Percentiles rank a stretch among this genome's conserved stretches.
Evolutionary conservation across 2,888 invertebrate species (phyloP).

Genomic region (Xanthia icteritia): DNA sequence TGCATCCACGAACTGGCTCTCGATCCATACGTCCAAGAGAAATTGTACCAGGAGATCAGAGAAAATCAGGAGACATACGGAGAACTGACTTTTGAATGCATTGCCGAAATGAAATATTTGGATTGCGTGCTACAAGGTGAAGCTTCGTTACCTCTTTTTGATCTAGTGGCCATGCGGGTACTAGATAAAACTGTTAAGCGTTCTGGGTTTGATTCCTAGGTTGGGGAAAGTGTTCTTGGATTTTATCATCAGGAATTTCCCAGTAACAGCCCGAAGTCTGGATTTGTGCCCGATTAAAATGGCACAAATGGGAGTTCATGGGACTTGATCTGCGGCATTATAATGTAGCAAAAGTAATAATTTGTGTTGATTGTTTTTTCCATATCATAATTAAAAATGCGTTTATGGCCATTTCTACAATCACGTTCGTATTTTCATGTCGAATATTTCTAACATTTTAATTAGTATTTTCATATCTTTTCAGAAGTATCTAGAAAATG

Average conservation of each 20-base stretch:
- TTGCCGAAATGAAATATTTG: slow-evolving; percentile 76
- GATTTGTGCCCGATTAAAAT: neutral
- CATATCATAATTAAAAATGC: neutral
- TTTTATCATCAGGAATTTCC: neutral
- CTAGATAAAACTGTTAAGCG: too few species aligned
- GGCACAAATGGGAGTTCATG: too few species aligned
- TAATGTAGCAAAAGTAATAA: neutral
- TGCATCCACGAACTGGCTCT: slow-evolving; percentile 74
- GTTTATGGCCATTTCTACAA: neutral
- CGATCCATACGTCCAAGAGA: slow-evolving; percentile 82
- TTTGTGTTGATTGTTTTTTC: neutral
- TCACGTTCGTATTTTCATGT: neutral
- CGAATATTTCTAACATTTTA: neutral
- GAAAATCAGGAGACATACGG: slow-evolving; percentile 67
- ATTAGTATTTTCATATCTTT: neutral
- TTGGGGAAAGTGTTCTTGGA: neutral
- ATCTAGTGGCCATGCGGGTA: neutral
- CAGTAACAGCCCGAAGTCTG: neutral
- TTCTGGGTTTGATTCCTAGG: neutral
- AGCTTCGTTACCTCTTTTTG: neutral
- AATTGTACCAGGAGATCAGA: slow-evolving; percentile 80
- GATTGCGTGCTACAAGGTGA: slow-evolving; percentile 79
- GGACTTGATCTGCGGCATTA: neutral
- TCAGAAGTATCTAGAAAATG: slow-evolving; percentile 79
- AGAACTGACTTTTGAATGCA: slow-evolving; percentile 72